Evolutionary conservation across 1,140 invertebrate species (phyloP).

Genomic region (Lucilia sericata): DNA sequence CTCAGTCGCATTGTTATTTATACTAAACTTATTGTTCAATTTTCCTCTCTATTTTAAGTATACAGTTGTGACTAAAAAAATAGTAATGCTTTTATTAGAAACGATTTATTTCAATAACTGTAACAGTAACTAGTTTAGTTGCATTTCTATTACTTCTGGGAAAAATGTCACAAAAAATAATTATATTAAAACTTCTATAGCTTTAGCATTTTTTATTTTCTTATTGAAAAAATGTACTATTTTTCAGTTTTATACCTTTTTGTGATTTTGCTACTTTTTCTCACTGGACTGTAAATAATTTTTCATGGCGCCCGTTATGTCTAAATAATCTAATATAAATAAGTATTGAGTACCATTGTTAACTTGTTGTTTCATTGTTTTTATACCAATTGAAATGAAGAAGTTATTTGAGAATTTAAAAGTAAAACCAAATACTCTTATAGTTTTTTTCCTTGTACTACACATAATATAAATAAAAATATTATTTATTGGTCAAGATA

Average conservation of each 20-base stretch:
- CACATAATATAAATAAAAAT: not conserved
- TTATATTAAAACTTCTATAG: too few relatives aligned
- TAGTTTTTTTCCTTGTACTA: not conserved
- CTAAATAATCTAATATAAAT: not conserved
- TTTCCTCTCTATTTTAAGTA: slow-evolving; percentile 16
- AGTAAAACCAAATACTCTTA: too few relatives aligned
- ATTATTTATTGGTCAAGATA: not conserved
- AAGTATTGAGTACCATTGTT: not conserved
- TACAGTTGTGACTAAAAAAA: not conserved
- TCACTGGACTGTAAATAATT: not conserved
- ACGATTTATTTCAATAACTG: too few relatives aligned
- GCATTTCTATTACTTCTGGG: too few relatives aligned
- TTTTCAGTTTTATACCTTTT: not conserved
- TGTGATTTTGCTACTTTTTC: not conserved
- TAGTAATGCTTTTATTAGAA: not conserved
- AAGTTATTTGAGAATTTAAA: not conserved
- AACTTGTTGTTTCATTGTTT: not conserved
- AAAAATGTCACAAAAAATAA: too few relatives aligned
- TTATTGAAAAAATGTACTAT: too few relatives aligned
- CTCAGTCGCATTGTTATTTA: slow-evolving; percentile 8
- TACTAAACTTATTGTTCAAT: slow-evolving; percentile 8
- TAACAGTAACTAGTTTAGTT: too few relatives aligned
- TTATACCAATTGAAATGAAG: not conserved
- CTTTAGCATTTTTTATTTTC: too few relatives aligned
- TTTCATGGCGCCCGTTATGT: not conserved